phyloP scores from a whole-genome alignment of 2,888 invertebrate species.

The Hirtodrosophila cameraria region DNA sequence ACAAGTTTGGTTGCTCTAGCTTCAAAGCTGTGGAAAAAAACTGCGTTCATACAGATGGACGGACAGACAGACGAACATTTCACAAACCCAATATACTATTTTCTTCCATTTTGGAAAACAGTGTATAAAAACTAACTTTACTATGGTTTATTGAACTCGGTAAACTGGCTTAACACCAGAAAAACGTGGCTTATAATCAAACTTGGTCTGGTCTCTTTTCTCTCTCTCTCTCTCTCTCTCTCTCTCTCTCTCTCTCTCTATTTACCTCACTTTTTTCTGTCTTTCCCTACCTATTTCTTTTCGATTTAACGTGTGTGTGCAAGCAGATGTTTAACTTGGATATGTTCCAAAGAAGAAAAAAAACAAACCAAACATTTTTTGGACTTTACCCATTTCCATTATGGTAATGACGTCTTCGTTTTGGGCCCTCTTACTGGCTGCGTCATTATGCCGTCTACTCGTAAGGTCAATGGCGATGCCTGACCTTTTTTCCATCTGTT shows the following conservation, averaged over 20 bases:
- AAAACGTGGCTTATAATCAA: constrained; percentile 31
- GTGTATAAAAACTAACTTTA: constrained; percentile 11
- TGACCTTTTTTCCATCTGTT: too few relatives aligned
- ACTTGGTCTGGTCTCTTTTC: constrained; percentile 3
- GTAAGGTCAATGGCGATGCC: constrained; percentile 58
- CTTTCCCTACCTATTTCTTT: constrained; percentile 42
- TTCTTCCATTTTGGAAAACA: too few relatives aligned
- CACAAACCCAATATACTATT: too few relatives aligned
- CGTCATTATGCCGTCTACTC: constrained; percentile 29
- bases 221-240: background rate
- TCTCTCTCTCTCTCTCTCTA: constrained; percentile 13
- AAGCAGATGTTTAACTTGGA: constrained; percentile 39
- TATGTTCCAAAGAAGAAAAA: constrained; percentile 45
- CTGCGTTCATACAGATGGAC: too few relatives aligned
- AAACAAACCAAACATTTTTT: constrained; percentile 11
- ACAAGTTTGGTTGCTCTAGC: too few relatives aligned
- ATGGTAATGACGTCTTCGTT: constrained; percentile 58
- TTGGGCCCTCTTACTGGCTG: constrained; percentile 20
- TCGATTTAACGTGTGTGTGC: constrained; percentile 47
- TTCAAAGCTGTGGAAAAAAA: too few relatives aligned
- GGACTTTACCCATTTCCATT: constrained; percentile 62
- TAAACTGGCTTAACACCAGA: constrained; percentile 44
- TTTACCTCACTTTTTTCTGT: constrained; percentile 53
- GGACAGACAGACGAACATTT: too few relatives aligned
- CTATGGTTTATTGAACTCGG: constrained; percentile 61